Evolutionary conservation across 1,140 invertebrate species (phyloP), one percentile per base, ranked within the genome.

Genomic region (Bombus confusus): DNA sequence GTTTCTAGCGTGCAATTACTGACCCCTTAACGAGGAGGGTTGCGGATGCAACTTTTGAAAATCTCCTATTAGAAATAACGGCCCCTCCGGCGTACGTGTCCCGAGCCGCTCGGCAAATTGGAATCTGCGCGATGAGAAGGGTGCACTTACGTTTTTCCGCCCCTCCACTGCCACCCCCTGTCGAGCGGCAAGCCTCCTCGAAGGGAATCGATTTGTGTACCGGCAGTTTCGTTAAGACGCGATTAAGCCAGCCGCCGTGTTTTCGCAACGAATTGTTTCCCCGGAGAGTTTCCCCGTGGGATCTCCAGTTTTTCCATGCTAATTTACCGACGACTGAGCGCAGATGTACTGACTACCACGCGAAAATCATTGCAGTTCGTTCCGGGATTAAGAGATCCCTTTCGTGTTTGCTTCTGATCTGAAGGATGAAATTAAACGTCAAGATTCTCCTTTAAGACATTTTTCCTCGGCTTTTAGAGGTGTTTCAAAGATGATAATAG

Each of bases 11-110:
- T 91, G 93, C 93, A 93, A 93, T 93, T 93, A 94, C 90, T 87
- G 88, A 86, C 86, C 90, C 86, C 75, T 87, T 91, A 91, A 91
- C 90, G 88, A 91, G 88, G 84, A 87, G 84, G 90, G 89, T 90
- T 80, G 90, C 85, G 91, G 88, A 91, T 93, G 93, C 92, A 93
- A 93, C 92, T 94, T 94, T 93, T 93, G 91, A 94, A 94, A 94
- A 94, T 94, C 92, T 93, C 91, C 93, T 94, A 94, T 94, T 93
- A 94, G 93, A 94, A 94, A 93, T 94, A 94, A 94, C 93, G 90
- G 92, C 85, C 90, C 86, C 91, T 87, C 84, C 85, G 90, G 85
- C 85, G 88, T 93, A 92, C 93, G 89, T 91, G 91, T 92, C 84
- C 72, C 74, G 83, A 88, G 86, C 86, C 87, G 83, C 89, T 86